These are phyloP conservation scores for Prinia subflava DNA, from an alignment of 2,113 vertebrate genomes.

Conservation along the genomic window DNA sequence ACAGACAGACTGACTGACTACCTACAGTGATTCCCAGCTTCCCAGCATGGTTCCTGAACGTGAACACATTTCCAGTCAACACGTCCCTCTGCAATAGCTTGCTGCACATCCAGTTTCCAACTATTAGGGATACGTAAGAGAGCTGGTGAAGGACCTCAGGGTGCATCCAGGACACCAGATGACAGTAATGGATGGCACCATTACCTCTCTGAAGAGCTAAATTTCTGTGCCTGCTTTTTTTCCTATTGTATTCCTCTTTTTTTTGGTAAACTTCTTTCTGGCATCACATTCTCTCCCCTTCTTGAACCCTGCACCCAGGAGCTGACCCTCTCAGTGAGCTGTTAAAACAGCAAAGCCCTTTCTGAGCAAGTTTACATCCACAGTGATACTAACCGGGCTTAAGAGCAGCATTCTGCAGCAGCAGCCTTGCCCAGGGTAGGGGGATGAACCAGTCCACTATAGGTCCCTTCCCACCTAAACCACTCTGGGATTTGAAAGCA, in stretches of 20 bases:
- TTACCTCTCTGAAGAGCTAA: not conserved
- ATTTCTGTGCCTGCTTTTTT: not conserved
- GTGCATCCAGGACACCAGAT: not conserved
- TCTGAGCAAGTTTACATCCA: not conserved
- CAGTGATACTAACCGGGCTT: not conserved
- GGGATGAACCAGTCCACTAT: not conserved
- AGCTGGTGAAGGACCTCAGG: not conserved
- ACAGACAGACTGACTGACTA: not conserved
- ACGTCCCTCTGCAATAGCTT: not conserved
- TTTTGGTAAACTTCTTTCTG: not conserved
- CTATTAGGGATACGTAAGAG: not conserved
- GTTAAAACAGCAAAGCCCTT: accelerated
- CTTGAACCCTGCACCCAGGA: not conserved
- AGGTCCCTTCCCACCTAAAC: not conserved
- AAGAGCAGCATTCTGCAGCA: not conserved
- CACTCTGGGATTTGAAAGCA: not conserved
- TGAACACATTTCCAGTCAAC: not conserved
- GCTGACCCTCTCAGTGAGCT: not conserved
- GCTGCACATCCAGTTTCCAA: not conserved
- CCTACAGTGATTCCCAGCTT: not conserved
- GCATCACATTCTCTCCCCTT: not conserved
- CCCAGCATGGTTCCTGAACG: not conserved
- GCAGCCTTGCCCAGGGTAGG: not conserved
- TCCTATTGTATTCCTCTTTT: accelerated
- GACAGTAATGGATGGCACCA: not conserved